Conservation (phyloP, 2,113 vertebrate genomes). For the Psilopsiagon aurifrons region DNA sequence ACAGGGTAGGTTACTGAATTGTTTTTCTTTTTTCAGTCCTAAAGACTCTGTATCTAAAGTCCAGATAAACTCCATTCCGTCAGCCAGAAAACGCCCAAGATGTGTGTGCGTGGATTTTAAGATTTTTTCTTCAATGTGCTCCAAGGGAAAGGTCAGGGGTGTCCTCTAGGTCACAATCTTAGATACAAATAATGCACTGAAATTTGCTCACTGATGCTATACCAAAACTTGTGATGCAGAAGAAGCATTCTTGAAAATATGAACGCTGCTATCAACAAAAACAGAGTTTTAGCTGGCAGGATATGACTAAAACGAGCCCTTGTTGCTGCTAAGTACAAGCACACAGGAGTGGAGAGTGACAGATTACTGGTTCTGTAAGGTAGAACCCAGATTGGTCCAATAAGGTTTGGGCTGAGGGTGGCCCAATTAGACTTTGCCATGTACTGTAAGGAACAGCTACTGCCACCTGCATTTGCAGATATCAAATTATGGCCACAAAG, state of each 20-base stretch:
- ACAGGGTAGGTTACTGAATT: background rate
- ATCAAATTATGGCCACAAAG: background rate
- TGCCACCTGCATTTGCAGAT: background rate
- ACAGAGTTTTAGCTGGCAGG: accelerated
- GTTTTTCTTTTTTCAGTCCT: background rate
- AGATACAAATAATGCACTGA: background rate
- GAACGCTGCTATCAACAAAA: background rate
- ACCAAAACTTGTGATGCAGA: background rate
- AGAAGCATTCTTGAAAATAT: background rate
- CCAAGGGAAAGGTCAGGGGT: background rate
- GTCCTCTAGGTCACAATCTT: background rate
- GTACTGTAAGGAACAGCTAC: background rate
- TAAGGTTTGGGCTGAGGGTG: background rate
- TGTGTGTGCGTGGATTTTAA: background rate
- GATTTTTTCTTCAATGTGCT: background rate
- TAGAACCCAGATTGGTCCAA: background rate
- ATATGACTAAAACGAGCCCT: background rate
- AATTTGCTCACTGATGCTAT: background rate
- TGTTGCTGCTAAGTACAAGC: background rate
- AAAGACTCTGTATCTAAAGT: background rate
- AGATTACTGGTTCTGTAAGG: accelerated
- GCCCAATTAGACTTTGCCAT: background rate
- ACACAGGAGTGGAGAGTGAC: accelerated
- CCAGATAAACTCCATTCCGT: background rate
- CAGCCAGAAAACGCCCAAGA: background rate